Base-by-base conservation (phyloP, 1,140 invertebrate species). In the Hycleus cichorii region DNA sequence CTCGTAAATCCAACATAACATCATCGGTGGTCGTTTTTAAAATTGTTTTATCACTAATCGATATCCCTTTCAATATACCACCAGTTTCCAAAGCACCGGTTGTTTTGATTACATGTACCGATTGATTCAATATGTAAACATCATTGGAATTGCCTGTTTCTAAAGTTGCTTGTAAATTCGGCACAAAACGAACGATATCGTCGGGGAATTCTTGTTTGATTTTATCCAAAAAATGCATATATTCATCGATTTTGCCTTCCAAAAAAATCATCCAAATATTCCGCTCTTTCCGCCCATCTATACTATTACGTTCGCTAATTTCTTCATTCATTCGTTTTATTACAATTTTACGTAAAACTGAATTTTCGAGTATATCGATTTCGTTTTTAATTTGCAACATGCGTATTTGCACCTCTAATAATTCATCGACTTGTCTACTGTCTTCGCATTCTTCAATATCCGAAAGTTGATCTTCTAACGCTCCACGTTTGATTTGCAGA, bases 341-440 rank as follows among this genome's bases (percentile, higher is more conserved):
- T 18, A 72, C 73, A 44, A 81, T 75, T 4, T 76, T 73, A 43
- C 82, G 72, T 70, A 83, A 77, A 3, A 76, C 72, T 2, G 81
- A 78, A 71, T 83, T 83, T 65, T 84, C 81, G 0, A 83, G 62
- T 6, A 83, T 73, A 53, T 82, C 80, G 60, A 84, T 76, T 60
- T 84, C 81, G n/a, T 74, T 76, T 57, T 79, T 79, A 38, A 83
- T 84, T 68, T 83, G 77, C 43, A 78, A 74, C 53, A 83, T 61
- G 12, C 81, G 70, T 27, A 83, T 72, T 60, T 83, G 81, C 3
- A 81, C 68, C 24, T 53, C 4, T 73, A 45, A 24, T 64, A 65
- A 64, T 42, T 72, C 39, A 10, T 65, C 59, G 4, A 60, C 60
- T 11, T 67, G 57, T 72, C 70, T 59, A 64, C 47, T 59, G 77